Conservation (phyloP, 2,888 invertebrate species). For the Agrilus cyanescens region DNA sequence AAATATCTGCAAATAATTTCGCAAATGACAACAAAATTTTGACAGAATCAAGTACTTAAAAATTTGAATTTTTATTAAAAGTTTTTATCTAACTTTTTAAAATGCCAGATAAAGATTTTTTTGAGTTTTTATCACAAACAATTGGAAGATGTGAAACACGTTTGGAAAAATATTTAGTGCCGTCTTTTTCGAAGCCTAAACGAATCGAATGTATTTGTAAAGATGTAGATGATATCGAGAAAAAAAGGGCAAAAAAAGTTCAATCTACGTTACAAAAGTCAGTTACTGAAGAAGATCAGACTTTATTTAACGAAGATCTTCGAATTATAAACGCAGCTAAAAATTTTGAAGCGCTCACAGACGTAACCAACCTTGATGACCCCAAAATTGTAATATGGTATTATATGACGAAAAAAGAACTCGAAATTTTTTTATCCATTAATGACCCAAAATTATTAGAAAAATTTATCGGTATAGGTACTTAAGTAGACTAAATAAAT, state of each 20-base stretch:
- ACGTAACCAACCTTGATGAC: conserved; percentile 3
- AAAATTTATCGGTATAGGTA: conserved; percentile 22
- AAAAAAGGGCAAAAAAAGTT: not conserved
- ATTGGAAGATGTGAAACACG: conserved; percentile 15
- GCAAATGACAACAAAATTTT: too few relatives aligned
- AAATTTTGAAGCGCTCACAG: conserved; percentile 10
- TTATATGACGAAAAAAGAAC: conserved; percentile 24
- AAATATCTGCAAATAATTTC: too few relatives aligned
- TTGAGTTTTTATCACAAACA: conserved; percentile 13
- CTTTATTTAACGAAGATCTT: too few relatives aligned
- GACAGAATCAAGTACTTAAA: too few relatives aligned
- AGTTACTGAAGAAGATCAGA: not conserved
- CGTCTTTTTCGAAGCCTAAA: not conserved
- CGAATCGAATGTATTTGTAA: not conserved
- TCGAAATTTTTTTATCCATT: conserved; percentile 20
- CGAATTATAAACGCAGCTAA: conserved; percentile 1
- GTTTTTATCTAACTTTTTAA: not conserved
- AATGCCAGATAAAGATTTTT: conserved; percentile 14
- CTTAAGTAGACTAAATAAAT: not conserved
- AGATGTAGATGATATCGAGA: not conserved
- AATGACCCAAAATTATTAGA: conserved; percentile 18
- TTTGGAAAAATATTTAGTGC: conserved; percentile 12
- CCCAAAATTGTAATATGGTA: conserved; percentile 26
- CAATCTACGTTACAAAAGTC: not conserved
- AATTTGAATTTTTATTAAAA: too few relatives aligned